Evolutionary conservation across 1,140 invertebrate species (phyloP), one percentile per base, ranked within the genome.

Genomic region (Nebria ingens): DNA sequence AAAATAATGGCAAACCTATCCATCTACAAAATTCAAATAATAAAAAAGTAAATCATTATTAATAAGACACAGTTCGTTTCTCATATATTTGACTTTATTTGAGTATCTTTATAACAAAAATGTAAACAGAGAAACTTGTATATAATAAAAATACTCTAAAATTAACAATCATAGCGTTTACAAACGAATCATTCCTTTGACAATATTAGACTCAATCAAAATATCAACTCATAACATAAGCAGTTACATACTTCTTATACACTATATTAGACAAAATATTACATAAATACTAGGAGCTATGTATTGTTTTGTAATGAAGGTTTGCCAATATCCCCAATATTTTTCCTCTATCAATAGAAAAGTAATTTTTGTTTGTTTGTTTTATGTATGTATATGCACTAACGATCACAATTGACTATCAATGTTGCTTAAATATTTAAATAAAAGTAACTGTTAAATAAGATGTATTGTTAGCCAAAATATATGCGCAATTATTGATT

Each of bases 1-100:
- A 70, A 66, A 70, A 69, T 67, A 71, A 65, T 72, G 69, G 71
- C 66, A 73, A 73, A 70, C 71, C 68, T 59, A 64, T 56, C 62
- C 52, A 49, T 60, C 55, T 60, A 21, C 53, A 54, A 63, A 62
- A 51, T 13, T 23, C 60, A 53, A 59, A 56, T 42, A 53, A 60
- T 38, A 56, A 58, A 55, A 57, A 55, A 56, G 52, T 34, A 34
- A 34, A 34, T 34, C 6, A 34, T n/a, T 9, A 9, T 9, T 34
- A n/a, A 54, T 53, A 45, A 34, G 6, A 34, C 25, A 34, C 25
- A 34, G 25, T 34, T 34, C 25, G 25, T n/a, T 34, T 34, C 6
- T 34, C 6, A 34, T 34, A 9, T 34, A 34, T n/a, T 34, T 34
- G 6, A 34, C n/a, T 34, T 34, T 9, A 9, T n/a, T 19, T 54